Conservation (phyloP, 2,888 invertebrate genomes). For the Polydrusus tereticollis region DNA sequence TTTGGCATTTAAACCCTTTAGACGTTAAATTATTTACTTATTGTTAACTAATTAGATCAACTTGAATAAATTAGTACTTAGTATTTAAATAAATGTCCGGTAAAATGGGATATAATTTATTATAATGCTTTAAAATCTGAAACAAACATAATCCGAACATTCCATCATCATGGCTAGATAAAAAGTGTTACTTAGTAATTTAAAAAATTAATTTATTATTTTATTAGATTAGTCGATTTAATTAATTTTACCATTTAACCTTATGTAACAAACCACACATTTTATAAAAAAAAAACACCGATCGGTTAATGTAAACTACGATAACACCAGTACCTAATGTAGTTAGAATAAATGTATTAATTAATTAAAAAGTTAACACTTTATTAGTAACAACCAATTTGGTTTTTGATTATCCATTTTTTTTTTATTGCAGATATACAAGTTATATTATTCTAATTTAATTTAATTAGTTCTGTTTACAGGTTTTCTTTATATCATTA, state of each 20-base stretch:
- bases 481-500: conserved; percentile 49
- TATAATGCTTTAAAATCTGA: conserved; percentile 34
- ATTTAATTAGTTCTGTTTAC: conserved; percentile 46
- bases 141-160: conserved; percentile 25
- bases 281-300: not conserved
- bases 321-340: conserved; percentile 24
- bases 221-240: conserved; percentile 16
- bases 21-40: too few species aligned
- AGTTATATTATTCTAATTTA: conserved; percentile 57
- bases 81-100: too few species aligned
- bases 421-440: conserved; percentile 18
- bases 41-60: too few species aligned
- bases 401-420: not conserved
- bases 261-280: conserved; percentile 6
- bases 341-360: conserved; percentile 34
- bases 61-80: too few species aligned
- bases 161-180: conserved; percentile 48
- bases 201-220: conserved; percentile 34
- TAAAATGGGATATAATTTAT: too few species aligned
- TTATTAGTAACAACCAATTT: not conserved
- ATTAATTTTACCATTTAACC: conserved; percentile 25
- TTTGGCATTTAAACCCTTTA: too few species aligned
- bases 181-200: conserved; percentile 35
- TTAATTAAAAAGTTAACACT: conserved; percentile 7
- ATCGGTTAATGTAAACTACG: not conserved